Conservation (phyloP, 2,797 vertebrate genomes). For the Amblyopsis hoosieri region DNA sequence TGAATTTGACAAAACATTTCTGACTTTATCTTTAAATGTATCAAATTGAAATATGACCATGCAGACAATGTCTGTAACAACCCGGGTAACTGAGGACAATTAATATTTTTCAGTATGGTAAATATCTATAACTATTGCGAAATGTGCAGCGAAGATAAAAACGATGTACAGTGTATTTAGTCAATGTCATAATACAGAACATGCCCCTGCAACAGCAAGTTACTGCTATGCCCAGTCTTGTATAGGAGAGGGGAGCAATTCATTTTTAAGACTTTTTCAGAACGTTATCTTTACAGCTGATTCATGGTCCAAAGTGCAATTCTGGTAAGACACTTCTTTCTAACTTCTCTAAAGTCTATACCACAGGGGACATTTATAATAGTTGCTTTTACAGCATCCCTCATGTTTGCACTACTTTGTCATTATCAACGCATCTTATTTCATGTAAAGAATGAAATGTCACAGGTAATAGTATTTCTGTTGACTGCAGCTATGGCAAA, state of each 20-base stretch:
- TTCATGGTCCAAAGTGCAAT: constrained; percentile 30
- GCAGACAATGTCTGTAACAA: constrained; percentile 19
- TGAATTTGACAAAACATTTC: neutral
- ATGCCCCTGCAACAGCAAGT: constrained; percentile 40
- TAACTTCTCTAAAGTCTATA: constrained; percentile 34
- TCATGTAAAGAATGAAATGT: constrained; percentile 45
- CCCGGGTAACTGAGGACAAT: neutral
- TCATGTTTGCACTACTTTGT: neutral
- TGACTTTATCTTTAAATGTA: no score
- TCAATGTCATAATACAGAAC: constrained; percentile 29
- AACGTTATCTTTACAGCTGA: constrained; percentile 23
- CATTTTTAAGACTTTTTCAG: neutral
- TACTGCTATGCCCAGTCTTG: constrained; percentile 34
- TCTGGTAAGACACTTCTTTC: constrained; percentile 33
- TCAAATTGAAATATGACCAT: constrained; percentile 1
- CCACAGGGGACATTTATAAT: constrained; percentile 7
- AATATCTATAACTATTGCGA: constrained; percentile 29
- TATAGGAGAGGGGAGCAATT: constrained; percentile 8
- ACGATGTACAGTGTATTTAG: constrained; percentile 47
- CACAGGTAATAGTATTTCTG: constrained; percentile 34
- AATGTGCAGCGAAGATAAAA: constrained; percentile 34
- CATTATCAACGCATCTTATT: constrained; percentile 36
- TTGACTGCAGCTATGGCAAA: constrained; percentile 40
- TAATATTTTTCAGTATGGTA: constrained; percentile 31
- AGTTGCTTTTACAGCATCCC: constrained; percentile 5